These are phyloP conservation scores for Pachyuromys duprasi DNA, from an alignment of 2,797 vertebrate genomes.

Conservation along the genomic window DNA sequence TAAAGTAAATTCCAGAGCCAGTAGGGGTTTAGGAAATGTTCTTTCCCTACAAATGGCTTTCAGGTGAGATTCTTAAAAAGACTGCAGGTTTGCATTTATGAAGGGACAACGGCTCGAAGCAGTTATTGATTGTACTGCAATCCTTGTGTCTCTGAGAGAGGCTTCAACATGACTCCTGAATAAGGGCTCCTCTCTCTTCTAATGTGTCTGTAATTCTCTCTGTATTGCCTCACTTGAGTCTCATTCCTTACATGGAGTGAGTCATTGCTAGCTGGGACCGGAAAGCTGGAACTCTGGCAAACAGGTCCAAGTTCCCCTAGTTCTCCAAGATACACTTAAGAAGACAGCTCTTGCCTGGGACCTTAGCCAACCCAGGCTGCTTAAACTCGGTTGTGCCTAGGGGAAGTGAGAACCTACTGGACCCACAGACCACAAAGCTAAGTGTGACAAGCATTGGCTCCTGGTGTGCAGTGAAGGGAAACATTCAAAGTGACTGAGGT, in stretches of 20 bases:
- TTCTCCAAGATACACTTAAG: neutral
- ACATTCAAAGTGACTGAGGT: neutral
- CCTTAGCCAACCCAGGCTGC: neutral
- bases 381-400: neutral
- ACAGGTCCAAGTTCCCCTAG: neutral
- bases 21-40: neutral
- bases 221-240: neutral
- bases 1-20: neutral
- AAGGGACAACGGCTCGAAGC: neutral
- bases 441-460: neutral
- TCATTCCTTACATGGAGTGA: neutral
- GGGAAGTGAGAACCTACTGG: neutral
- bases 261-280: neutral
- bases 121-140: neutral
- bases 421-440: neutral
- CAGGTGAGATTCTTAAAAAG: neutral
- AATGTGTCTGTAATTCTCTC: neutral
- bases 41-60: neutral
- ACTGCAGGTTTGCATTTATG: neutral
- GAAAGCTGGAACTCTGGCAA: neutral
- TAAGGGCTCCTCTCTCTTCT: neutral
- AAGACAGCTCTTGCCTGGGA: neutral
- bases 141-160: neutral
- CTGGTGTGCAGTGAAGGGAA: neutral
- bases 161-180: neutral